A percentile compares a stretch with the other conserved stretches of the same genome.
Conservation (phyloP, 2,113 vertebrate genomes). For the Odocoileus virginianus region DNA sequence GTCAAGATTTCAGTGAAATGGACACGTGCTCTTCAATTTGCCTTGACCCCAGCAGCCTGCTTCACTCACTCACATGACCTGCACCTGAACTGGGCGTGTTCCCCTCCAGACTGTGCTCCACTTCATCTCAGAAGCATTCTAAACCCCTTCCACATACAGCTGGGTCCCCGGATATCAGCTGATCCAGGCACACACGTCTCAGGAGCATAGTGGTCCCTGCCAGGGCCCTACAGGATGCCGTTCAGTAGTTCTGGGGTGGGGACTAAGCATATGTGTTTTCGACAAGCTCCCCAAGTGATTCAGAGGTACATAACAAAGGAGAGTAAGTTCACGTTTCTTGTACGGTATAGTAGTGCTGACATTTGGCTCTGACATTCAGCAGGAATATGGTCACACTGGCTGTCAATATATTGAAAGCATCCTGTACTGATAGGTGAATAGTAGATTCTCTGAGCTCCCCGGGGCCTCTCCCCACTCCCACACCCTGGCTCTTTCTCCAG, state of each 20-base stretch:
- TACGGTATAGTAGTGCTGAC: not conserved
- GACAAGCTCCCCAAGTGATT: not conserved
- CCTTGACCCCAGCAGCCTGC: no score
- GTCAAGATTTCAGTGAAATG: not conserved
- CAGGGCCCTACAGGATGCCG: not conserved
- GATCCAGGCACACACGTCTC: not conserved
- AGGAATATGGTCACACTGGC: not conserved
- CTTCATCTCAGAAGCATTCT: not conserved
- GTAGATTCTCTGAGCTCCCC: not conserved
- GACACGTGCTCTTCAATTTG: not conserved
- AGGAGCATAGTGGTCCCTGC: not conserved
- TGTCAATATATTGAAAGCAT: not conserved
- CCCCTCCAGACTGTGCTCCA: not conserved
- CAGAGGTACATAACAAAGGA: not conserved
- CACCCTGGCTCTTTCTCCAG: not conserved
- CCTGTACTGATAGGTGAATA: not conserved
- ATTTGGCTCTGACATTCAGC: not conserved
- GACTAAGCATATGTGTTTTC: not conserved
- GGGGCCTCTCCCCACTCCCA: not conserved
- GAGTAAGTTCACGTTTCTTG: not conserved
- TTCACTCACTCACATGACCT: not conserved
- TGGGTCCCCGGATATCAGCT: not conserved
- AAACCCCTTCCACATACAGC: not conserved
- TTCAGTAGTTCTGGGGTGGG: not conserved
- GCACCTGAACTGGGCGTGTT: not conserved